A percentile compares a stretch with the other conserved stretches of the same genome.
Evolutionary conservation across 64 coral and sea anemone species (phyloP).

Genomic region (Astreopora myriophthalma): DNA sequence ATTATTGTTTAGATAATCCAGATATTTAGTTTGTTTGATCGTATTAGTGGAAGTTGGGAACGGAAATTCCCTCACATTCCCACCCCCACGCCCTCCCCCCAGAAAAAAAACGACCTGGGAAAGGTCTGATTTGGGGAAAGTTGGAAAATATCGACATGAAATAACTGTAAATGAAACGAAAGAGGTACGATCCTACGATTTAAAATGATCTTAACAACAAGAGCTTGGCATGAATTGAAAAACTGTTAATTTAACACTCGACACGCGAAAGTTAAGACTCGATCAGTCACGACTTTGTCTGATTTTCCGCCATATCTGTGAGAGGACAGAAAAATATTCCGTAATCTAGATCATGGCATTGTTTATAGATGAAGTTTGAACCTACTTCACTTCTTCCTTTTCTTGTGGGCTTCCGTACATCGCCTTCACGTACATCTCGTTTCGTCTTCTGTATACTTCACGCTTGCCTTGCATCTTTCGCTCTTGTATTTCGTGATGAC

Average conservation of each 20-base stretch:
- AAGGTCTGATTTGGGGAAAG: no score
- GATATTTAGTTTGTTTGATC: no score
- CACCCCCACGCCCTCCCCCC: not conserved
- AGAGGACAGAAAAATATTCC: not conserved
- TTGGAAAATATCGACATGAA: not conserved
- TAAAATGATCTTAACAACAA: no score
- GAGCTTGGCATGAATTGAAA: no score
- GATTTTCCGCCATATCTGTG: not conserved
- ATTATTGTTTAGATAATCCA: no score
- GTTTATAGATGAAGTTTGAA: not conserved
- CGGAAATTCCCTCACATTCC: no score
- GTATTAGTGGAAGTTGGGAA: no score
- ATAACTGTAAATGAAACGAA: not conserved
- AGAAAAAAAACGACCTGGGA: not conserved
- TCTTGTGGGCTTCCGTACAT: conserved; percentile 77
- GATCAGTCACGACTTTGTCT: not conserved
- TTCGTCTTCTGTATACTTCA: conserved; percentile 53
- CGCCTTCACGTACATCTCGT: conserved; percentile 71
- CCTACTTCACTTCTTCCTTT: conserved; percentile 89
- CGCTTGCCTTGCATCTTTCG: conserved; percentile 66
- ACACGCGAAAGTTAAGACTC: no score
- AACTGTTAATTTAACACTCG: no score
- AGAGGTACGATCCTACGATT: no score
- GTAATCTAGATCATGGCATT: not conserved
- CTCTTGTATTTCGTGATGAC: conserved; percentile 67